These are phyloP conservation scores for Nanorana parkeri DNA, from an alignment of 2,113 vertebrate species.

Conservation along the genomic window DNA sequence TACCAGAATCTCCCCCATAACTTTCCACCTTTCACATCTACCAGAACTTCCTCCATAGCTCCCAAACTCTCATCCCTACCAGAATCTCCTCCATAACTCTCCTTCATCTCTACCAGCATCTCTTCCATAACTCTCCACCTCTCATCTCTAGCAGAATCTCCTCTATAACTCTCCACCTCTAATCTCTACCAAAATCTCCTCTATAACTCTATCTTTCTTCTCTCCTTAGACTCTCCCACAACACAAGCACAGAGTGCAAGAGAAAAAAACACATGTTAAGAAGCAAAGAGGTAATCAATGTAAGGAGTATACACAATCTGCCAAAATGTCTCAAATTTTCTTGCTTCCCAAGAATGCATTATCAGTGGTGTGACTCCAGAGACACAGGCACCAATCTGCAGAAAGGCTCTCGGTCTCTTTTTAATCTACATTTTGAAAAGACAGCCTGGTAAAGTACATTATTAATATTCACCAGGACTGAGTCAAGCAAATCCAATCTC, in stretches of 20 bases:
- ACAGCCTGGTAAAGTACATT: too few species aligned
- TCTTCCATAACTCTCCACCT: not conserved
- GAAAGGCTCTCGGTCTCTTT: too few species aligned
- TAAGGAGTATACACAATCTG: too few species aligned
- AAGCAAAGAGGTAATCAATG: constrained; percentile 80
- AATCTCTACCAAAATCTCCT: not conserved
- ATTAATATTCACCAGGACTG: too few species aligned
- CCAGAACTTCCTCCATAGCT: too few species aligned
- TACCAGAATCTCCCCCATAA: too few species aligned
- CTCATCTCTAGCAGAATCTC: not conserved
- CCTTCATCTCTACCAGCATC: not conserved
- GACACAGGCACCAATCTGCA: too few species aligned
- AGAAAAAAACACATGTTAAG: constrained; percentile 81
- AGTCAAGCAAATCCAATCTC: too few species aligned
- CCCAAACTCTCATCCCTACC: not conserved
- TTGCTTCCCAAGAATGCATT: too few species aligned
- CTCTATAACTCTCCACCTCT: not conserved
- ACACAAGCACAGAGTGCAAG: constrained; percentile 80
- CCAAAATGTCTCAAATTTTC: too few species aligned
- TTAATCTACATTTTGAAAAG: too few species aligned
- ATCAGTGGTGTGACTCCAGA: too few species aligned
- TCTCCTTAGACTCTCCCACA: constrained; percentile 74
- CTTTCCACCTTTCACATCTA: not conserved
- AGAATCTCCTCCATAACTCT: not conserved
- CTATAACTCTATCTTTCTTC: not conserved